Percentiles rank a stretch among this genome's conserved stretches.
Conservation (phyloP, 2,888 invertebrate species). For the Liopterus haemorrhoidalis region DNA sequence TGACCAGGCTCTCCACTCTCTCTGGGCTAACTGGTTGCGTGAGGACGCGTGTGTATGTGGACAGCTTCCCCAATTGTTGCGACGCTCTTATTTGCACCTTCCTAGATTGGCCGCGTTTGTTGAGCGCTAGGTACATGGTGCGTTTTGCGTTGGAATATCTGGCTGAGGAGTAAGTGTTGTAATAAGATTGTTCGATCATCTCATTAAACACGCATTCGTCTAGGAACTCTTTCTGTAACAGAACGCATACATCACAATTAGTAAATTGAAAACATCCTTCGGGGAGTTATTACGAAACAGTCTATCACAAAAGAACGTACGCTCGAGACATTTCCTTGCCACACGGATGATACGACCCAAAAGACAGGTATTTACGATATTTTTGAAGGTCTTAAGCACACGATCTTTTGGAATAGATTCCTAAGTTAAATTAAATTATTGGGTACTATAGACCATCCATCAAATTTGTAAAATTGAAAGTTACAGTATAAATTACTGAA, state of each 20-base stretch:
- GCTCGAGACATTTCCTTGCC: no score
- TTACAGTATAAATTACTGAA: no score
- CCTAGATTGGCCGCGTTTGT: conserved; percentile 65
- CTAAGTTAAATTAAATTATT: no score
- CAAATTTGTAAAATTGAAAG: no score
- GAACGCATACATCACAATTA: conserved; percentile 41
- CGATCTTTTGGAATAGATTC: no score
- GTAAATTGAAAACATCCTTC: no score
- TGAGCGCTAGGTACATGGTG: conserved; percentile 70
- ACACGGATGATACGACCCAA: no score
- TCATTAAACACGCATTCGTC: conserved; percentile 81
- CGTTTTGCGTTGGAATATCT: conserved; percentile 65
- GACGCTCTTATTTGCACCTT: conserved; percentile 63
- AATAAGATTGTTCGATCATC: conserved; percentile 76
- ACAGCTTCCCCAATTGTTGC: conserved; percentile 65
- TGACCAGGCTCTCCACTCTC: conserved; percentile 47
- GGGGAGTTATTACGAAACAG: no score
- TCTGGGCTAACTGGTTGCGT: conserved; percentile 52
- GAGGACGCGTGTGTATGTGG: conserved; percentile 67
- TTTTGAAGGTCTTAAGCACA: no score
- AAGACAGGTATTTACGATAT: no score
- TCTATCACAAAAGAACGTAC: no score
- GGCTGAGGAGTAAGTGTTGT: conserved; percentile 76
- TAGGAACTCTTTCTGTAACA: conserved; percentile 78
- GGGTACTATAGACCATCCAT: no score